Percentiles rank a stretch among this genome's conserved stretches.
Conservation (phyloP, 2,888 invertebrate species). For the Callyntrura guangdongensis region DNA sequence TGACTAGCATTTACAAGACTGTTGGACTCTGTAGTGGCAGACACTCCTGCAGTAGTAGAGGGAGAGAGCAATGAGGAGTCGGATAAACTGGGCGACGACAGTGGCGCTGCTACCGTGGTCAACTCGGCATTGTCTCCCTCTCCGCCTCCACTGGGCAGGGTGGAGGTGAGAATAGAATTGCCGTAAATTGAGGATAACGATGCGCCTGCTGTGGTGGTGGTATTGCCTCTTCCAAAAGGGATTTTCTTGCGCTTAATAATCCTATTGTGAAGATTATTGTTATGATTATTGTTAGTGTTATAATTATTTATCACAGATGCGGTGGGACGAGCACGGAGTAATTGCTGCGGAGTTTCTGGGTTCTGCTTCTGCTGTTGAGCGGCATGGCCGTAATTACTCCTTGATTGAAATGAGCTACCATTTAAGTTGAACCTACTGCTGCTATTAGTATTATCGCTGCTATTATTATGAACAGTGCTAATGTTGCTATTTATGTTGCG, state of each 20-base stretch:
- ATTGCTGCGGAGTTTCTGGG: slow-evolving; percentile 8
- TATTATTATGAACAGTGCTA: too few species aligned
- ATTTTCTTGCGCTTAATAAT: slow-evolving; percentile 81
- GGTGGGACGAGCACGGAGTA: slow-evolving; percentile 79
- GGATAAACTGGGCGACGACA: background rate
- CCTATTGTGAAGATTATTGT: slow-evolving; percentile 77
- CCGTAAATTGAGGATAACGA: slow-evolving; percentile 61
- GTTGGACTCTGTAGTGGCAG: slow-evolving; percentile 68
- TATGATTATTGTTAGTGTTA: slow-evolving; percentile 74
- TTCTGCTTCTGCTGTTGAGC: slow-evolving; percentile 39
- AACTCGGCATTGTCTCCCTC: slow-evolving; percentile 48
- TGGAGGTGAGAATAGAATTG: slow-evolving; percentile 62
- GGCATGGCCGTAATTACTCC: slow-evolving; percentile 55
- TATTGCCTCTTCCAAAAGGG: slow-evolving; percentile 57
- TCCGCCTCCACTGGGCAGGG: background rate
- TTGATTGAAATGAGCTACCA: slow-evolving; percentile 60
- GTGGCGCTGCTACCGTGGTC: slow-evolving; percentile 4
- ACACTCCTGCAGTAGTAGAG: slow-evolving; percentile 26
- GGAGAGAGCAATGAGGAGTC: slow-evolving; percentile 9
- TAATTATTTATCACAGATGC: slow-evolving; percentile 81
- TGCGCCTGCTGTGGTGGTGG: slow-evolving; percentile 46
- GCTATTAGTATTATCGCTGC: slow-evolving; percentile 33
- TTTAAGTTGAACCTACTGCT: slow-evolving; percentile 52
- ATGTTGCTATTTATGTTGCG: slow-evolving; percentile 24
- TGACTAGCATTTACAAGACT: slow-evolving; percentile 77